Percentiles rank a stretch among this genome's conserved stretches.
Evolutionary conservation across 92 coral and sea anemone genomes (phyloP).

Genomic region (Epizoanthus stellaris): DNA sequence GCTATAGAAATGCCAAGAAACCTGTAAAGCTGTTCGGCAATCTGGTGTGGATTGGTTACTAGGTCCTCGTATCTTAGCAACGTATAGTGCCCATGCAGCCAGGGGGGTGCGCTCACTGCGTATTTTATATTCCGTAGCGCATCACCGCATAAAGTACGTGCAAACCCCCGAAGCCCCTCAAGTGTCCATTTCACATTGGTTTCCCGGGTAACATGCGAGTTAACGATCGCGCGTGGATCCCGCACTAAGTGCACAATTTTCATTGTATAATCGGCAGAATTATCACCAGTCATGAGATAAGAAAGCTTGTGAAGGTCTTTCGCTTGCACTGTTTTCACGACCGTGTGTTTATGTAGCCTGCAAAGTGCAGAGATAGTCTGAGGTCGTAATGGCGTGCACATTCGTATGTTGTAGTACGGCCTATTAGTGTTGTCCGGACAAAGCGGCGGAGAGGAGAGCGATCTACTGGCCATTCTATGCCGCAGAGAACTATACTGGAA

Average conservation of each 20-base stretch:
- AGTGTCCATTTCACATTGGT: constrained; percentile 71
- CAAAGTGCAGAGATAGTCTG: constrained; percentile 88
- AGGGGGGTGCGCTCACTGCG: constrained; percentile 85
- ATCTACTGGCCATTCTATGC: constrained; percentile 86
- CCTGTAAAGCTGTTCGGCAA: constrained; percentile 81
- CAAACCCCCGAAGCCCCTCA: constrained; percentile 63
- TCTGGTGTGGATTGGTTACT: constrained; percentile 77
- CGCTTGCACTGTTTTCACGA: constrained; percentile 81
- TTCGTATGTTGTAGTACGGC: constrained; percentile 74
- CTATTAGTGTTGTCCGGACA: constrained; percentile 74
- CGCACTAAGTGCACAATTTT: constrained; percentile 93
- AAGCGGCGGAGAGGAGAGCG: constrained; percentile 90
- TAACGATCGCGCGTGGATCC: constrained; percentile 89
- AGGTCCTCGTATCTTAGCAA: constrained; percentile 94
- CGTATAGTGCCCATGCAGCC: constrained; percentile 83
- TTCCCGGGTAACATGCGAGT: constrained; percentile 66
- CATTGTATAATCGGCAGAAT: constrained; percentile 72
- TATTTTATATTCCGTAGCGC: constrained; percentile 81
- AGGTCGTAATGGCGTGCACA: constrained; percentile 85
- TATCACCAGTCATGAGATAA: constrained; percentile 74
- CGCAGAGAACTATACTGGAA: constrained; percentile 83
- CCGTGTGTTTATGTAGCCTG: constrained; percentile 83
- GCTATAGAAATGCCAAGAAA: constrained; percentile 80
- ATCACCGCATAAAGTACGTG: constrained; percentile 73
- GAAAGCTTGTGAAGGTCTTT: constrained; percentile 81